Evolutionary conservation across 2,797 vertebrate species (phyloP).

Genomic region (Pteronotus mesoamericanus): DNA sequence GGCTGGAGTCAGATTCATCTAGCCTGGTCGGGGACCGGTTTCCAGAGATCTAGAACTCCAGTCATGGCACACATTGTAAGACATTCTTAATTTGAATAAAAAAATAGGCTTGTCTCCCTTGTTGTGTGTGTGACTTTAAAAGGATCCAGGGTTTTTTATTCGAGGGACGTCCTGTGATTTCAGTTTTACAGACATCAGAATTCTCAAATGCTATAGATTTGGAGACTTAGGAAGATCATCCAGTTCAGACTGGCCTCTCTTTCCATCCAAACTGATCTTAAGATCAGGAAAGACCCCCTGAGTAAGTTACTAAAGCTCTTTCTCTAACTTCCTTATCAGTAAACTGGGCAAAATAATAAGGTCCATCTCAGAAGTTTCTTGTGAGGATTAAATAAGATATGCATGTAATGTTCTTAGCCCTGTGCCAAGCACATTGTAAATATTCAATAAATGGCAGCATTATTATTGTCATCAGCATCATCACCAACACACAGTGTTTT

Average conservation of each 20-base stretch:
- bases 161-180: fast-evolving
- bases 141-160: background rate
- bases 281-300: background rate
- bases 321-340: background rate
- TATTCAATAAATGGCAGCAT: background rate
- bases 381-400: background rate
- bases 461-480: background rate
- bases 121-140: background rate
- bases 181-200: background rate
- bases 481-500: background rate
- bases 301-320: background rate
- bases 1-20: background rate
- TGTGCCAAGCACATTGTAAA: background rate
- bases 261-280: background rate
- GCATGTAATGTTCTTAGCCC: background rate
- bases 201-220: background rate
- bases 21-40: background rate
- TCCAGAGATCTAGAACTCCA: background rate
- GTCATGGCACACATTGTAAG: background rate
- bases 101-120: too few species aligned
- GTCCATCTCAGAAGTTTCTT: background rate
- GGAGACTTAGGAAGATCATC: background rate
- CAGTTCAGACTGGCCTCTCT: background rate
- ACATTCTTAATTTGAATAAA: background rate
- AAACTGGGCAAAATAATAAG: background rate